Conservation (phyloP, 2,113 vertebrate species). For the Otocyon megalotis region DNA sequence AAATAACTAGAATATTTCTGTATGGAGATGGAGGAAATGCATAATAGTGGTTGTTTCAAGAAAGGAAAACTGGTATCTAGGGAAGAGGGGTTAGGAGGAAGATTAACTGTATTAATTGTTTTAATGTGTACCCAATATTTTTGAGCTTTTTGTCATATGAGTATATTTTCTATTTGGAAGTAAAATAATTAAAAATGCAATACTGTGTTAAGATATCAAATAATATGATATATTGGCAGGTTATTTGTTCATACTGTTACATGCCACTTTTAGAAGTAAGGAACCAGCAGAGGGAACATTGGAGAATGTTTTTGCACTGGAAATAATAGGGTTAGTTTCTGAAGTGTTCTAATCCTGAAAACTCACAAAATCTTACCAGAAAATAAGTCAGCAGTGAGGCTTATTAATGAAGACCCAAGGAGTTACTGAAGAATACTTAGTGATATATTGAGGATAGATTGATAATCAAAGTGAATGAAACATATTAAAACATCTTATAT, state of each 20-base stretch:
- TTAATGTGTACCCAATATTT: background rate
- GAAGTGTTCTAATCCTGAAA: constrained; percentile 13
- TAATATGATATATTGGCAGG: background rate
- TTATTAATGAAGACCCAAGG: background rate
- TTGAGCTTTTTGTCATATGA: background rate
- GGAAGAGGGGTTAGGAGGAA: background rate
- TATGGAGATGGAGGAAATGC: background rate
- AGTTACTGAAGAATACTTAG: background rate
- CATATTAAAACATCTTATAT: background rate
- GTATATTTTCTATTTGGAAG: background rate
- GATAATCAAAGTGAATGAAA: background rate
- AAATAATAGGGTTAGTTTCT: background rate
- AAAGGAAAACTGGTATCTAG: background rate
- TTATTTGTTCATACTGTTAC: background rate
- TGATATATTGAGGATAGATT: background rate
- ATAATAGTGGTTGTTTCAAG: background rate
- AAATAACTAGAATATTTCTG: background rate
- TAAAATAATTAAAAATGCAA: background rate
- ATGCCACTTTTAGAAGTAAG: background rate
- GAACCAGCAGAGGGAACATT: background rate
- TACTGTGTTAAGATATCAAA: background rate
- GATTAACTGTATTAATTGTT: background rate
- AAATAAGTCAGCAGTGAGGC: background rate
- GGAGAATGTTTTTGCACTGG: background rate
- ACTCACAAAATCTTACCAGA: background rate